These are phyloP conservation scores for Xanthorhoe designata DNA, from an alignment of 2,888 invertebrate species.

Conservation along the genomic window DNA sequence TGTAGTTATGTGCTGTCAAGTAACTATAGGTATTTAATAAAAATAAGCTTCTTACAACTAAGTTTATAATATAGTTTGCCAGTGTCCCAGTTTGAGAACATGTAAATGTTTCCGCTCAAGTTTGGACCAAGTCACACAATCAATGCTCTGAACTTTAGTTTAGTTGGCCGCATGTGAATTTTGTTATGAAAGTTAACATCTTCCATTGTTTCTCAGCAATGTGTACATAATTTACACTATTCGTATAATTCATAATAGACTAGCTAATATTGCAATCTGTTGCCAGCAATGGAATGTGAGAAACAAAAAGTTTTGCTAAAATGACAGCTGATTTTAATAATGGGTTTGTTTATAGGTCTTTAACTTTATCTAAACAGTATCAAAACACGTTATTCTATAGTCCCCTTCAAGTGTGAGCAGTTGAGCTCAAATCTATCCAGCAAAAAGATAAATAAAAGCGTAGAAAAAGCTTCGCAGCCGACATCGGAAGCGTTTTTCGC, in stretches of 20 bases:
- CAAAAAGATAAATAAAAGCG: constrained; percentile 32
- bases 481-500: constrained; percentile 73
- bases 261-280: too few species aligned
- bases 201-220: too few species aligned
- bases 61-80: constrained; percentile 6
- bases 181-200: constrained; percentile 2
- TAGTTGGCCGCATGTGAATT: constrained; percentile 17
- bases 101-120: constrained; percentile 30
- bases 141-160: constrained; percentile 29
- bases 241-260: too few species aligned
- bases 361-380: not conserved
- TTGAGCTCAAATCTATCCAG: constrained; percentile 22
- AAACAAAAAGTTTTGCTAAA: too few species aligned
- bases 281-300: too few species aligned
- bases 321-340: too few species aligned
- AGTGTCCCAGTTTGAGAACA: constrained; percentile 29
- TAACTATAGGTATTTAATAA: not conserved
- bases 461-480: constrained; percentile 21
- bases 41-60: not conserved
- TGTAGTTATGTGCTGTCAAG: not conserved
- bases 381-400: constrained; percentile 8
- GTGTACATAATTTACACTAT: too few species aligned
- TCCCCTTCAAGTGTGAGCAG: constrained; percentile 14
- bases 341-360: too few species aligned
- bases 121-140: constrained; percentile 33